Conservation (phyloP, 2,888 invertebrate genomes). For the Diachrysia chrysitis region DNA sequence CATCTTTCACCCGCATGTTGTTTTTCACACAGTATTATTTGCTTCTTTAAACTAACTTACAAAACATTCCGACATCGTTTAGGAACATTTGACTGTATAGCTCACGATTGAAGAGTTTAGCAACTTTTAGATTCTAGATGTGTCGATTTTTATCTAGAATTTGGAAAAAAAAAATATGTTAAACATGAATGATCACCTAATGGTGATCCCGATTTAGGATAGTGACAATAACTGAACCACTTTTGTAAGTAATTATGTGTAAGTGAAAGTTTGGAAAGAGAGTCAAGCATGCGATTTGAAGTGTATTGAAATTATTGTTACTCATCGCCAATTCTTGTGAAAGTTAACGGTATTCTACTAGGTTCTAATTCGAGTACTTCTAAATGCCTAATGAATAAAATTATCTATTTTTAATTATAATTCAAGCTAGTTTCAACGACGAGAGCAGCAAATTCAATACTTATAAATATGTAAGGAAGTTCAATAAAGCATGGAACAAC, state of each 20-base stretch:
- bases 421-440: neutral
- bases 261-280: neutral
- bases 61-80: neutral
- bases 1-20: slow-evolving; percentile 2
- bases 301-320: neutral
- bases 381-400: neutral
- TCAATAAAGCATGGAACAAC: slow-evolving; percentile 21
- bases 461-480: neutral
- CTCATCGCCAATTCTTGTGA: neutral
- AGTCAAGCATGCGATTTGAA: neutral
- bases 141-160: neutral
- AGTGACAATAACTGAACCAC: neutral
- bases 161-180: neutral
- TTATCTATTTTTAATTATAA: no score
- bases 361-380: neutral
- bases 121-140: neutral
- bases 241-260: neutral
- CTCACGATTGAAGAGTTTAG: neutral
- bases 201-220: neutral
- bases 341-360: neutral
- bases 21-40: neutral
- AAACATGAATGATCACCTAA: neutral
- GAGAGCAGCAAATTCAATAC: neutral
- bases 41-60: neutral
- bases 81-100: neutral